These are phyloP conservation scores for Rotaria macrura DNA, from an alignment of 2,888 invertebrate genomes.

Conservation along the genomic window DNA sequence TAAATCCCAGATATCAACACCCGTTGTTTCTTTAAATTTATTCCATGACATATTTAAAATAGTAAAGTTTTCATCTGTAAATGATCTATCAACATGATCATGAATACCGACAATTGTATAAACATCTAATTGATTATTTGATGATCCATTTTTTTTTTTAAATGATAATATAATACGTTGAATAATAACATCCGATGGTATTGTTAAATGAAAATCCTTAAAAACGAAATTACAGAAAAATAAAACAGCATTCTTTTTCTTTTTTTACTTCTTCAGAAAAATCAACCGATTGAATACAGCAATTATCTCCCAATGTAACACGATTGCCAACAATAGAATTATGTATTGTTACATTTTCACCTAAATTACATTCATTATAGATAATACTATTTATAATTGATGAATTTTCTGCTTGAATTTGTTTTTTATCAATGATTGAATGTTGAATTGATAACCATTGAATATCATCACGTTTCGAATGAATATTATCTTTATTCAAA, in stretches of 20 bases:
- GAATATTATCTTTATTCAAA: not conserved
- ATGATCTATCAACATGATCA: conserved; percentile 20
- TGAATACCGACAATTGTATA: conserved; percentile 23
- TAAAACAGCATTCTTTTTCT: not conserved
- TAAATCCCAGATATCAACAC: conserved; percentile 18
- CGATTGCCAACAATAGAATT: not conserved
- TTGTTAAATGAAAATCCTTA: not conserved
- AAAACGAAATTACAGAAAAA: not conserved
- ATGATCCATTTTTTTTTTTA: not conserved
- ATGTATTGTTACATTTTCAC: not conserved
- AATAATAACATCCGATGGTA: not conserved
- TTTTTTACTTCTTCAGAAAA: not conserved
- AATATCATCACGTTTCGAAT: not conserved
- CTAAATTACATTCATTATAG: not conserved
- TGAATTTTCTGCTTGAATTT: not conserved
- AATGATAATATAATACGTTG: not conserved
- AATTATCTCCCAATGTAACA: not conserved
- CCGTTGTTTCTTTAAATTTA: not conserved
- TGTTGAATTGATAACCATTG: conserved; percentile 3
- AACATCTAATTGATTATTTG: not conserved
- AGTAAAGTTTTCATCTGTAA: not conserved
- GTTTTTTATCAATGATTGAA: not conserved
- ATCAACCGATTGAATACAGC: not conserved
- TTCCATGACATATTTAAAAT: conserved; percentile 23
- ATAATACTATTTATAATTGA: not conserved